A percentile compares a stretch with the other conserved stretches of the same genome.
phyloP scores from a whole-genome alignment of 2,797 vertebrate genomes.

The Pangasius sanitwongsei region DNA sequence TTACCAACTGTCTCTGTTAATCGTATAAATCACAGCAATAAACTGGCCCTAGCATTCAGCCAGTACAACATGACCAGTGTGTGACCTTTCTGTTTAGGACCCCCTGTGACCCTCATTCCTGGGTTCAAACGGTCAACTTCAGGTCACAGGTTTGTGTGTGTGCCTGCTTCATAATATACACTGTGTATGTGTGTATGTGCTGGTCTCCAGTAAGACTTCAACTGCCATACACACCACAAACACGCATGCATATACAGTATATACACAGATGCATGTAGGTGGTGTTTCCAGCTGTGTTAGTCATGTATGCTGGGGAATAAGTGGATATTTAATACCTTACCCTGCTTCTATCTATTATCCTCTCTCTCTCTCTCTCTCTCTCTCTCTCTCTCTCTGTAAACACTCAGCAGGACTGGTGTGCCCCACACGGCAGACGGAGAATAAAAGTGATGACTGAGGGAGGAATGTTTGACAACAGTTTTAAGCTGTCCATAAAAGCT shows the following conservation, averaged over 20 bases:
- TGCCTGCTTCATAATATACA: not conserved
- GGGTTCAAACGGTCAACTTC: conserved; percentile 95
- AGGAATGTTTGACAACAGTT: conserved; percentile 91
- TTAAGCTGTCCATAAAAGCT: conserved; percentile 84
- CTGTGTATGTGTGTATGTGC: not conserved
- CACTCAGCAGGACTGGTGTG: conserved; percentile 34
- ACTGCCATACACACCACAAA: not conserved
- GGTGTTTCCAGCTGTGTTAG: conserved; percentile 21
- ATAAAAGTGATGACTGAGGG: conserved; percentile 87
- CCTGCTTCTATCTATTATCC: conserved; percentile 45
- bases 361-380: conserved; percentile 13
- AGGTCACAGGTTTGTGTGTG: conserved; percentile 78
- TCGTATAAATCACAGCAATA: conserved; percentile 91
- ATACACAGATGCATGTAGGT: not conserved
- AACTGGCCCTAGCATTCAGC: conserved; percentile 81
- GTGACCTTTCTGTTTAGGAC: conserved; percentile 90
- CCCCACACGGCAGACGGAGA: conserved; percentile 70
- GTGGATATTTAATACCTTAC: conserved; percentile 15
- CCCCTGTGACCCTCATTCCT: conserved; percentile 85
- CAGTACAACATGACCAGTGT: conserved; percentile 83
- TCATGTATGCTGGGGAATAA: conserved; percentile 11
- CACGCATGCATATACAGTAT: not conserved
- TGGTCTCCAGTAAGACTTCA: not conserved
- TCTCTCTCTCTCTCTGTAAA: conserved; percentile 25
- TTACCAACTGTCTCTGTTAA: conserved; percentile 84